Evolutionary conservation across 2,113 vertebrate genomes (phyloP).

Genomic region (Pluvialis apricaria): DNA sequence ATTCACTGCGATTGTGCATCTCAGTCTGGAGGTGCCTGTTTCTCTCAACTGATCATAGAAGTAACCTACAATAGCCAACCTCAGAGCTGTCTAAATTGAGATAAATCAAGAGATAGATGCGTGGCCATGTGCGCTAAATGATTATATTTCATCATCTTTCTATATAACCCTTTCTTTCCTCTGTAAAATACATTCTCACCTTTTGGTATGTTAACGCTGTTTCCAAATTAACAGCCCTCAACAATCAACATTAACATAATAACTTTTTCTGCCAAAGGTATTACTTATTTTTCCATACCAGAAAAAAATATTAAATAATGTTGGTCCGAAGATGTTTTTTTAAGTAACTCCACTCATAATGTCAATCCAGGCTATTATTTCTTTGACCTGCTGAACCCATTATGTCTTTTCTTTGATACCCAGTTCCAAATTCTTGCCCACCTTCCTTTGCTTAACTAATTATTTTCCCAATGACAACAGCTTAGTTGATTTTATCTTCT

Average conservation of each 20-base stretch:
- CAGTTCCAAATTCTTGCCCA: neutral
- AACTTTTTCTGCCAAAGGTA: neutral
- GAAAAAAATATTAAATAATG: neutral
- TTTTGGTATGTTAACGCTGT: neutral
- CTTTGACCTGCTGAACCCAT: neutral
- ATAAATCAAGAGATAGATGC: neutral
- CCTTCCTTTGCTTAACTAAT: neutral
- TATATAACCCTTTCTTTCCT: neutral
- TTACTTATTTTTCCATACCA: neutral
- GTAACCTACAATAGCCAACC: neutral
- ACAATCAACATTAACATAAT: neutral
- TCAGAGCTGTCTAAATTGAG: neutral
- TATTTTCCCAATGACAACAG: neutral
- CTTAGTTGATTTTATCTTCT: neutral
- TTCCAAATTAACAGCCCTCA: neutral
- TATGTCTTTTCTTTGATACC: neutral
- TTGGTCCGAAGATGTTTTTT: neutral
- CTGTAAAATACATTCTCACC: neutral
- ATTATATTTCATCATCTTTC: neutral
- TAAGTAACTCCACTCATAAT: neutral
- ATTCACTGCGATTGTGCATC: neutral
- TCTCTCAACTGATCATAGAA: neutral
- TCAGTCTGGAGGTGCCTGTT: neutral
- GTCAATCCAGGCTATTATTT: neutral
- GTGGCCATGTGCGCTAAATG: accelerated